Conservation (phyloP, 2,888 invertebrate species). For the Sipunculus nudus region DNA sequence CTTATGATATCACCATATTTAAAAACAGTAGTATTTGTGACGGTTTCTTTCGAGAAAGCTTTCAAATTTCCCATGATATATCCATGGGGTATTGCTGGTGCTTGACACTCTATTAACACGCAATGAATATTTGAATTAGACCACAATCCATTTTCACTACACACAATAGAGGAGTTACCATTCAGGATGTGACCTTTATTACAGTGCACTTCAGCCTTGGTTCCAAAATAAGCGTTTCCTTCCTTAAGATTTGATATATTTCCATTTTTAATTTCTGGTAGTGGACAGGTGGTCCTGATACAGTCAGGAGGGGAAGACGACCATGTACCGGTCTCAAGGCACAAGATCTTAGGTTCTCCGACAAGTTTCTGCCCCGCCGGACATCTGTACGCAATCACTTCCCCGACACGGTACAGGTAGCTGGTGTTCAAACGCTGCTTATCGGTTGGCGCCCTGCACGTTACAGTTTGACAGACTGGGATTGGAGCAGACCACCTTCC, state of each 20-base stretch:
- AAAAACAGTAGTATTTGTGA: too few relatives aligned
- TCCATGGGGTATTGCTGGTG: too few relatives aligned
- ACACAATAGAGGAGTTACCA: neutral
- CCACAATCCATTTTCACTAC: too few relatives aligned
- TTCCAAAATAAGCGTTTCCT: neutral
- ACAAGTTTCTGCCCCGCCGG: slow-evolving; percentile 16
- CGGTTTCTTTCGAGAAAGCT: too few relatives aligned
- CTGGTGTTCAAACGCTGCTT: neutral
- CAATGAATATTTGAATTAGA: too few relatives aligned
- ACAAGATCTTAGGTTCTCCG: slow-evolving; percentile 10
- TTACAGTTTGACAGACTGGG: neutral
- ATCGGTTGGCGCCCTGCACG: neutral
- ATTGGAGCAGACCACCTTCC: slow-evolving; percentile 12
- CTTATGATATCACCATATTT: too few relatives aligned
- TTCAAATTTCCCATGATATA: too few relatives aligned
- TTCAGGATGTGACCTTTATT: neutral
- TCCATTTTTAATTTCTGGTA: slow-evolving; percentile 2
- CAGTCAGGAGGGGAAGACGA: slow-evolving; percentile 24
- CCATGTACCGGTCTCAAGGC: slow-evolving; percentile 33
- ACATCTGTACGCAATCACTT: too few relatives aligned
- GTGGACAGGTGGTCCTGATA: slow-evolving; percentile 7
- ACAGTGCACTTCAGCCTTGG: neutral
- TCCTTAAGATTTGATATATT: neutral
- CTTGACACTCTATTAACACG: too few relatives aligned
- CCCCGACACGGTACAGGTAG: too few relatives aligned